Conservation (phyloP, 2,797 vertebrate genomes). For the Triplophysa yarkandensis region DNA sequence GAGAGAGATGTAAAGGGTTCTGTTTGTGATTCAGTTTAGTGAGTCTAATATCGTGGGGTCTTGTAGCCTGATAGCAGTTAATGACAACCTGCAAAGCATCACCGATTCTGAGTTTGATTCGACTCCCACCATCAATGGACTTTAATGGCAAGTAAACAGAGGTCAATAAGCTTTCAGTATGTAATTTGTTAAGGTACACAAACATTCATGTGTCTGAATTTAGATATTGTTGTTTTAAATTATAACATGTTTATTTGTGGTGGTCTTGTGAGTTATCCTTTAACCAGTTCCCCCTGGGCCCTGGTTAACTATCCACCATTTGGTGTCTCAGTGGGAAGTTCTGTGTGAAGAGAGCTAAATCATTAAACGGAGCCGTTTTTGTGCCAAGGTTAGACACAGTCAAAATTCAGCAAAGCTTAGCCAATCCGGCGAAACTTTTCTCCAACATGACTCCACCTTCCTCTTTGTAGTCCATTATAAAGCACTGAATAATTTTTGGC, state of each 20-base stretch:
- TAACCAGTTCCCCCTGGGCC: constrained; percentile 66
- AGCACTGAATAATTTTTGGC: constrained; percentile 50
- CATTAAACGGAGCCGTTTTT: constrained; percentile 63
- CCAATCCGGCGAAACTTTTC: constrained; percentile 63
- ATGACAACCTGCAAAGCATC: constrained; percentile 6
- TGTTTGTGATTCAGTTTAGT: background rate
- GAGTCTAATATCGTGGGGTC: background rate
- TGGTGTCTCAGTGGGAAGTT: constrained; percentile 60
- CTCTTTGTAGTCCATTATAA: constrained; percentile 47
- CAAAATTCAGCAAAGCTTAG: constrained; percentile 46
- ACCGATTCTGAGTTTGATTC: background rate
- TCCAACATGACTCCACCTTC: constrained; percentile 64
- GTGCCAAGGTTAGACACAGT: constrained; percentile 55
- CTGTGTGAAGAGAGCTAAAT: constrained; percentile 64
- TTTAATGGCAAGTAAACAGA: background rate
- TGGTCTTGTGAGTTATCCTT: constrained; percentile 65
- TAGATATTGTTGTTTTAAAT: background rate
- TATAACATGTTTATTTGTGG: background rate
- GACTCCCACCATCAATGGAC: too few species aligned
- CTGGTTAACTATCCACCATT: constrained; percentile 63
- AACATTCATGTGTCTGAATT: background rate
- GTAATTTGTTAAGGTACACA: background rate
- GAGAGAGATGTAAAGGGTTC: background rate
- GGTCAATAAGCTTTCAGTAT: background rate
- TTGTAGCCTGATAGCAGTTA: constrained; percentile 15